Evolutionary conservation across 2,113 vertebrate genomes (phyloP).

Genomic region (Lepisosteus osseus): DNA sequence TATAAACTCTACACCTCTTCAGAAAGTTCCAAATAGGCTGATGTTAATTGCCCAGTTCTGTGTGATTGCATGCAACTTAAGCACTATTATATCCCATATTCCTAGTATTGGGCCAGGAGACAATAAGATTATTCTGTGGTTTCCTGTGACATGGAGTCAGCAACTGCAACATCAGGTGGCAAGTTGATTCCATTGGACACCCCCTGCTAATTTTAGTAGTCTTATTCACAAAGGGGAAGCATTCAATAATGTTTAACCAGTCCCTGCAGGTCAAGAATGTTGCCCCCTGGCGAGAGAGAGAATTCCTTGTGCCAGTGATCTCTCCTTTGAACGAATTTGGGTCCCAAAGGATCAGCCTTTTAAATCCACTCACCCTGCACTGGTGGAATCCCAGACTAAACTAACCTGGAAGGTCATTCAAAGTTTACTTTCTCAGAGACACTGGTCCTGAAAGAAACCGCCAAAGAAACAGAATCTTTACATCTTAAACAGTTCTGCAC

Average conservation of each 20-base stretch:
- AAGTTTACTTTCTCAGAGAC: slow-evolving; percentile 83
- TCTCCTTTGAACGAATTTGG: slow-evolving; percentile 49
- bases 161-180: slow-evolving; percentile 61
- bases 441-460: slow-evolving; percentile 35
- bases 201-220: not conserved
- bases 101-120: slow-evolving; percentile 25
- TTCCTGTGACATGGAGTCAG: slow-evolving; percentile 46
- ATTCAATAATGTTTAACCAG: slow-evolving; percentile 67
- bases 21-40: too few relatives aligned
- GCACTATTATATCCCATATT: slow-evolving; percentile 19
- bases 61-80: too few relatives aligned
- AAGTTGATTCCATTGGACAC: slow-evolving; percentile 40
- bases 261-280: slow-evolving; percentile 70
- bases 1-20: too few relatives aligned
- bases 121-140: slow-evolving; percentile 51
- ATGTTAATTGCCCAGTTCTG: too few relatives aligned
- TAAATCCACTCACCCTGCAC: slow-evolving; percentile 50
- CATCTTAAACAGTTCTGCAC: slow-evolving; percentile 70
- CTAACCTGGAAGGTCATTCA: slow-evolving; percentile 75
- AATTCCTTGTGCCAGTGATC: slow-evolving; percentile 64
- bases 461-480: slow-evolving; percentile 73
- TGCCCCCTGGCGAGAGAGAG: slow-evolving; percentile 56
- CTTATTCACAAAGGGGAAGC: slow-evolving; percentile 58
- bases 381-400: slow-evolving; percentile 62
- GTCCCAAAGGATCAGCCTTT: slow-evolving; percentile 50